Base-by-base conservation (phyloP, 2,888 invertebrate genomes). In the Dione vanillae region DNA sequence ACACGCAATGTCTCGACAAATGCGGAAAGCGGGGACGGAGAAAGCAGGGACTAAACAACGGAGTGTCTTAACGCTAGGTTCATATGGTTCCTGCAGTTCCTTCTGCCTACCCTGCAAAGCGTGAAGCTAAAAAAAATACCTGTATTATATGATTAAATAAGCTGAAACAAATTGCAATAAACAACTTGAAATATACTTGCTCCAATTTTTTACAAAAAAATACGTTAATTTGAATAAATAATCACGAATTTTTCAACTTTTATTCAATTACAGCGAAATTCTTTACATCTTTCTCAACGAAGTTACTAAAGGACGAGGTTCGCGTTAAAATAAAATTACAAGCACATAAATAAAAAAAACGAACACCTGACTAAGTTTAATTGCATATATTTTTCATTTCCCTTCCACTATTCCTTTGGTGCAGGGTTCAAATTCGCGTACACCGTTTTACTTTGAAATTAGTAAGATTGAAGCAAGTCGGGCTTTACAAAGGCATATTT, bases 271-370 rank as follows among this genome's bases (percentile, higher is more conserved):
- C 76, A 80, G 76, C 69, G 79, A 79, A 83, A 78, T 81, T 83
- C 83, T 83, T 82, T 81, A 78, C 71, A 75, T 76, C 76, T 78
- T 83, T 81, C 79, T 85, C 84, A 88, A 89, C 87, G 78, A 83
- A 70, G 73, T 45, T 54, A 0, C 65, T 16, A 41, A 79, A 80
- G 79, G 78, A 75, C 74, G 74, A 74, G 72, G 74, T 72, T 70
- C 79, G 79, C 79, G 82, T 79, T 81, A 81, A 86, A 87, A 84
- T 84, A 85, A 85, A 82, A 82, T 81, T 78, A 83, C 85, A 85
- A 74, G 79, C 81, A 82, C 78, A 81, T 80, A 80, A 79, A 82
- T 78, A 82, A 74, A 27, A 27, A 49, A 49, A 49, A 49, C 16
- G 2, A 49, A 19, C 16, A 71, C 37, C 72, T 37, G 56, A 52